Evolutionary conservation across 1,140 invertebrate species (phyloP), one percentile per base, ranked within the genome.

Genomic region (Drosophila pruinosa): DNA sequence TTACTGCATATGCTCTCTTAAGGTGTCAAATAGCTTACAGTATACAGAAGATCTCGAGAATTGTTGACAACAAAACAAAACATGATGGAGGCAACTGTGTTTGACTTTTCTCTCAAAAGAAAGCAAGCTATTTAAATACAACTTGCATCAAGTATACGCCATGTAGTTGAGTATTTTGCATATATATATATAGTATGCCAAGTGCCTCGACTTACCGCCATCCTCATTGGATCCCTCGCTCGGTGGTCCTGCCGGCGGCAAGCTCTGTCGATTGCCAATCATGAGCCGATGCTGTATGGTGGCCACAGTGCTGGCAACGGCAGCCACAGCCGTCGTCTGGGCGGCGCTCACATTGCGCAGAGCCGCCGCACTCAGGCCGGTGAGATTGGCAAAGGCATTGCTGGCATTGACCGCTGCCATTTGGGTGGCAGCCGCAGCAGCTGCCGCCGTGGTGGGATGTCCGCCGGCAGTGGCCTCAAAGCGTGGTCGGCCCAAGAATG

Each of bases 191-290:
- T n/a, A n/a, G n/a, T n/a, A n/a, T n/a, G n/a, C n/a, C 26, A 26
- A 26, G 8, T 31, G 28, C 28, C 8, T 12, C 10, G 26, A 61
- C 57, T 93, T 92, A 75, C 92, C 92, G 15, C 92, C 92, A 79
- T 93, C 93, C 69, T 93, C 93, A 67, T 93, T 93, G 17, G 93
- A 93, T 63, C 93, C 93, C 54, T 93, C 93, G 61, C 93, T 93
- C n/a, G 93, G 93, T 54, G 93, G 91, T 19, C 90, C 91, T 21
- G 89, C 86, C 58, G 89, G 90, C 61, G 81, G 78, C 65, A 90
- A 50, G 28, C 75, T 90, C 59, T 90, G 89, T 24, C 90, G 80
- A 65, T 91, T 91, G 43, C 86, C 88, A 12, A 89, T 90, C 81
- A 91, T 80, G 24, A 91, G 75, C 1, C 89, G 89, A 57, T 91